A percentile compares a stretch with the other conserved stretches of the same genome.
phyloP scores from a whole-genome alignment of 2,888 invertebrate genomes.

The Pristionchus arcanus region DNA sequence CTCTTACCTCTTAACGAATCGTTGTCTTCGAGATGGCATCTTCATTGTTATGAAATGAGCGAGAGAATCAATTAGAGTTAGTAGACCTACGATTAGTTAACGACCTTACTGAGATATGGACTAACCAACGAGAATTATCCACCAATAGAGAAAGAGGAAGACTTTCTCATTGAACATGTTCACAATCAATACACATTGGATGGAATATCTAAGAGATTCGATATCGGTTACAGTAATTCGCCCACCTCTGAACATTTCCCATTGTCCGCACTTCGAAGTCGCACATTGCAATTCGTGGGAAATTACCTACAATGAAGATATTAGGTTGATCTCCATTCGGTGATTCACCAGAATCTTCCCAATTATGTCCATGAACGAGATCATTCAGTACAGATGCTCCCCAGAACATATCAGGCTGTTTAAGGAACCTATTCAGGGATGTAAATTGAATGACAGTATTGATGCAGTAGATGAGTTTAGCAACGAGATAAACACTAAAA shows the following conservation, averaged over 20 bases:
- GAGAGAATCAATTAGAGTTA: conserved; percentile 47
- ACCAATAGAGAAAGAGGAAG: conserved; percentile 75
- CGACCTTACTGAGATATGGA: not conserved
- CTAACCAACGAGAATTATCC: conserved; percentile 59
- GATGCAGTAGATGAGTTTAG: conserved; percentile 74
- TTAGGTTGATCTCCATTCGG: not conserved
- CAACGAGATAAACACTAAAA: conserved; percentile 71
- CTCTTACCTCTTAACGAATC: conserved; percentile 40
- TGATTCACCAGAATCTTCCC: conserved; percentile 72
- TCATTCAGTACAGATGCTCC: conserved; percentile 73
- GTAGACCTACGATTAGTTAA: conserved; percentile 19
- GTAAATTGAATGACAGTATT: conserved; percentile 76
- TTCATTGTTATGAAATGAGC: conserved; percentile 23
- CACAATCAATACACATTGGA: conserved; percentile 69
- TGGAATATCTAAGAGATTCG: conserved; percentile 60
- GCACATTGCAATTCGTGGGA: conserved; percentile 77
- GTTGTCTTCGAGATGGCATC: conserved; percentile 43
- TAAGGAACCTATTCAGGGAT: conserved; percentile 75
- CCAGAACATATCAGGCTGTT: conserved; percentile 74
- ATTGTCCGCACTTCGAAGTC: conserved; percentile 73
- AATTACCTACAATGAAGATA: conserved; percentile 65
- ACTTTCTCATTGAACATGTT: conserved; percentile 78
- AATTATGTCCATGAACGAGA: conserved; percentile 73
- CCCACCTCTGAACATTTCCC: conserved; percentile 64
- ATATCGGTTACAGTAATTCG: not conserved